Base-by-base conservation (phyloP, 2,888 invertebrate genomes). In the Nematopogon swammerdamellus region DNA sequence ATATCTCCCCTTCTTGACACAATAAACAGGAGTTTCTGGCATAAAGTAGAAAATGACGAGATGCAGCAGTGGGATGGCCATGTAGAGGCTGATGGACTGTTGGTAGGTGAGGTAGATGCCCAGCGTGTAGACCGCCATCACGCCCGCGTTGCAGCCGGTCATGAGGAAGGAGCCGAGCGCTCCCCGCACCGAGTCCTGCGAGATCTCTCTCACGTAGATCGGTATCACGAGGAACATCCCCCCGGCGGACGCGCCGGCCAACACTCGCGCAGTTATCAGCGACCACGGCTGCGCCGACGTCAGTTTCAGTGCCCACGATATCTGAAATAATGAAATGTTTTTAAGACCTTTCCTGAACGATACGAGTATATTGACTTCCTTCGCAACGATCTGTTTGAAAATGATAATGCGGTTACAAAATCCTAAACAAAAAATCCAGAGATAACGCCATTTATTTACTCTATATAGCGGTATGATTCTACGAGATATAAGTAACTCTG, bases 11-110 rank as follows among this genome's bases (percentile, higher is more conserved):
- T 48, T 45, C 19, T 56, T 52, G 8, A 56, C 30, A 2, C 53
- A 48, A 46, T 55, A 53, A 17, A 51, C 52, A 8, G 57, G 57
- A 5, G 57, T 52, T 45, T 57, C 57, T 10, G 56, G 57, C 54
- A 55, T 56, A 8, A 47, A 47, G n/a, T 25, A 43, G 19, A 49
- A 51, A 10, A 45, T 11, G 16, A 48, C 19, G 3, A 51, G 17
- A 25, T 49, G 49, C n/a, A 44, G 17, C 18, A 49, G 16, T 8
- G 46, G 30, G 3, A 51, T 43, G 11, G 19, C 29, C 29, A 49
- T 18, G 30, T 44, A 51, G 3, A 49, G 19, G 17, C n/a, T 20
- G 16, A 48, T 44, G 19, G 36, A 49, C 29, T 17, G 8, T 16
- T 18, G 18, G 30, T 51, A 51, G 1, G 48, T n/a, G 18, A 51